Base-by-base conservation (phyloP, 2,797 vertebrate genomes). In the Gallinago nigripennis region DNA sequence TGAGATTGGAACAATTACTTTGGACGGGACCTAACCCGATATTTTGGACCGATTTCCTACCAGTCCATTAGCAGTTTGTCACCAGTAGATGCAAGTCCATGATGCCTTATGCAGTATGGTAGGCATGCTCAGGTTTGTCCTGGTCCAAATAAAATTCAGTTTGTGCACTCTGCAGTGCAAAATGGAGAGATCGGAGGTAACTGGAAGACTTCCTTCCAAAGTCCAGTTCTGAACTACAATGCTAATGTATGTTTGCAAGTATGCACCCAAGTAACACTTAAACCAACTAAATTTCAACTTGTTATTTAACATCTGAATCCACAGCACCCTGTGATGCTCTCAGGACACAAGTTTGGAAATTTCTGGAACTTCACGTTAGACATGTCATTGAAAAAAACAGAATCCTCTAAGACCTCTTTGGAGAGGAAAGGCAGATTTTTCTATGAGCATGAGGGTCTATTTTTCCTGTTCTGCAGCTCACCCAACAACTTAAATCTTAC, bases 141-240 rank as follows among this genome's bases (percentile, higher is more conserved):
- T n/a, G 12, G 12, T 53, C 43, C 27, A 66, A 56, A 50, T 43
- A 45, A 61, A 54, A 35, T 9, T 9, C 23, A 27, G 2, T 39
- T n/a, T 48, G 21, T n/a, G 11, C 16, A 43, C 24, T 56, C 48
- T 16, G 6, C 0, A 0, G 7, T 28, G 8, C 3, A 35, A 82
- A 80, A 3, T 8, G 19, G 15, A 39, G 11, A 4, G 6, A 65
- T 33, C 20, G 33, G 16, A 3, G 3, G 50, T 9, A n/a, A 24
- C 2, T 13, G 30, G 39, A 58, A 71, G 27, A 41, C 48, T 91
- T 78, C 9, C 31, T 86, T 53, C 43, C 20, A 31, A 81, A 60
- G 21, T 5, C 17, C 10, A 6, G 15, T 63, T 83, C 41, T 53
- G 31, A 89, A 53, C 45, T 18, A 25, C 27, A 71, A 6, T 9